Base-by-base conservation (phyloP, 2,797 vertebrate genomes). In the Florisuga fusca region DNA sequence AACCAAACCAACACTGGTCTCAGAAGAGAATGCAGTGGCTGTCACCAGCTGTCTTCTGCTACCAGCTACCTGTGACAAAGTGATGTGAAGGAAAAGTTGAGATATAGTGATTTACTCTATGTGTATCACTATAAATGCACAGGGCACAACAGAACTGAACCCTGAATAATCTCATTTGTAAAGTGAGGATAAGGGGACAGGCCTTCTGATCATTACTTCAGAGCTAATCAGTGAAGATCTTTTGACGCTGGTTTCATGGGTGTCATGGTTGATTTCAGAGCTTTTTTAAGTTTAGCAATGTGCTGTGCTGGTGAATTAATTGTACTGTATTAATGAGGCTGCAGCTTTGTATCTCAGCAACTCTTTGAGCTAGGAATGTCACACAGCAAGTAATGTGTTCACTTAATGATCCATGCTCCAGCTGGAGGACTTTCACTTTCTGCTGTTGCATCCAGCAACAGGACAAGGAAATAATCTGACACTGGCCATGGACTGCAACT, bases 221-320 rank as follows among this genome's bases (percentile, higher is more conserved):
- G 64, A 94, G 54, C 36, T 94, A 74, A 94, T 85, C 91, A 84
- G 55, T 62, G 26, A 73, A 83, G 68, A 62, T 59, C 33, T 80
- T 95, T 89, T 84, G 58, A 84, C 84, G 43, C 54, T 74, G 48
- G 16, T 62, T 90, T 81, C 33, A 12, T 76, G 45, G 53, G 20
- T 9, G 76, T 94, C 19, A 23, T 41, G 45, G 22, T 76, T 77
- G 73, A 63, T 93, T 88, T 87, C 67, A 76, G 73, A 17, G 36
- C 7, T 36, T 85, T 84, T 90, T 68, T 87, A 26, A n/a, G 9
- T 83, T 93, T 64, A 62, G 50, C 14, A 21, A 31, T 62, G 64
- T 87, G 59, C 77, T 67, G 10, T 53, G 46, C 18, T 57, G 23
- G 12, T 67, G 19, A 62, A 73, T 76, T 55, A 85, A 58, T 74